Conservation (phyloP, 2,888 invertebrate genomes). For the Temnothorax rugatulus region DNA sequence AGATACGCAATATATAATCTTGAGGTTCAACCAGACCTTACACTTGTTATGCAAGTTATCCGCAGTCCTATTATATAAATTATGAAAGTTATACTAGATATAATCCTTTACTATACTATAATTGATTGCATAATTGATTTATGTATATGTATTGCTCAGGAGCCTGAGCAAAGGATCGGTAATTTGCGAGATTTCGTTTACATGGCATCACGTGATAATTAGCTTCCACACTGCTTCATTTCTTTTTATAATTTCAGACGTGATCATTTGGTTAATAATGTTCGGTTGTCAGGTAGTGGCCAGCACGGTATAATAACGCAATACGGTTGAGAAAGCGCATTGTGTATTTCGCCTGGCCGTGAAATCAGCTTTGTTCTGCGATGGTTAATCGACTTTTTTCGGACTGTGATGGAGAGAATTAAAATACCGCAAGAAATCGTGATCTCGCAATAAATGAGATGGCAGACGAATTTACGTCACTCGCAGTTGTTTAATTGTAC, state of each 20-base stretch:
- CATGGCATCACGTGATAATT: constrained; percentile 24
- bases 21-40: neutral
- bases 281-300: constrained; percentile 10
- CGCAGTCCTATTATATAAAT: constrained; percentile 47
- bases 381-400: constrained; percentile 10
- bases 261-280: constrained; percentile 32
- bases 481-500: constrained; percentile 1
- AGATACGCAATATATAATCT: neutral
- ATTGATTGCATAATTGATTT: constrained; percentile 59
- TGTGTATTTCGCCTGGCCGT: constrained; percentile 31
- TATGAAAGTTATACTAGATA: constrained; percentile 61
- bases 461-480: constrained; percentile 2
- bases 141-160: neutral
- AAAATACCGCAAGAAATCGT: constrained; percentile 22
- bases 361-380: constrained; percentile 34
- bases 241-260: constrained; percentile 27
- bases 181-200: constrained; percentile 36
- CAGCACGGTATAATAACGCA: constrained; percentile 13
- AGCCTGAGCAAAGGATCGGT: neutral
- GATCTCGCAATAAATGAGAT: neutral
- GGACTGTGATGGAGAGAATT: neutral
- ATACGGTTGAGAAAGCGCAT: constrained; percentile 41
- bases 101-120: constrained; percentile 40
- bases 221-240: neutral
- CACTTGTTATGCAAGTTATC: constrained; percentile 59